Conservation (phyloP, 2,113 vertebrate genomes). For the Pomatorhinus ruficollis region DNA sequence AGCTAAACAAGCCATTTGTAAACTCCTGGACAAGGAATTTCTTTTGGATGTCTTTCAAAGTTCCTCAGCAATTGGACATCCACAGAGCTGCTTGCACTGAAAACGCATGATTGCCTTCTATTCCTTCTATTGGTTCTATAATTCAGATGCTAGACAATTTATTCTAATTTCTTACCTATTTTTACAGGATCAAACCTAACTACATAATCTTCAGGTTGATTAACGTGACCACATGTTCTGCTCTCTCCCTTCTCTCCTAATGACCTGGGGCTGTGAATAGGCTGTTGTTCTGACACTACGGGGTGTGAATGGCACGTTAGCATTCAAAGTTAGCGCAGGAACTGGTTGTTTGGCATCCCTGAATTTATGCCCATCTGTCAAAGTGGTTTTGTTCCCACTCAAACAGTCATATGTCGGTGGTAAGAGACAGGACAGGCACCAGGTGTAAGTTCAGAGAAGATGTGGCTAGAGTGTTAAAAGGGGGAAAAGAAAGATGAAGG, state of each 20-base stretch:
- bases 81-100: neutral
- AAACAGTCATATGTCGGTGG: neutral
- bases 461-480: neutral
- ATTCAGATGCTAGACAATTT: neutral
- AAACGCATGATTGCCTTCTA: neutral
- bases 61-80: neutral
- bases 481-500: neutral
- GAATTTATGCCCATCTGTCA: slow-evolving; percentile 33
- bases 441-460: neutral
- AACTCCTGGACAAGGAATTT: neutral
- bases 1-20: neutral
- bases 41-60: neutral
- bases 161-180: neutral
- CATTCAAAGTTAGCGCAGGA: slow-evolving; percentile 21
- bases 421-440: neutral
- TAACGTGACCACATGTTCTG: neutral
- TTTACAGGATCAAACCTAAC: neutral
- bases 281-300: neutral
- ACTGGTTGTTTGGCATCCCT: slow-evolving; percentile 7
- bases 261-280: neutral
- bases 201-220: neutral
- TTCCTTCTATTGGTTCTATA: neutral
- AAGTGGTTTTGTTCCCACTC: slow-evolving; percentile 33
- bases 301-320: neutral
- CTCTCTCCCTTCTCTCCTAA: neutral